phyloP scores from a whole-genome alignment of 2,113 vertebrate species.

The Larimichthys crocea region DNA sequence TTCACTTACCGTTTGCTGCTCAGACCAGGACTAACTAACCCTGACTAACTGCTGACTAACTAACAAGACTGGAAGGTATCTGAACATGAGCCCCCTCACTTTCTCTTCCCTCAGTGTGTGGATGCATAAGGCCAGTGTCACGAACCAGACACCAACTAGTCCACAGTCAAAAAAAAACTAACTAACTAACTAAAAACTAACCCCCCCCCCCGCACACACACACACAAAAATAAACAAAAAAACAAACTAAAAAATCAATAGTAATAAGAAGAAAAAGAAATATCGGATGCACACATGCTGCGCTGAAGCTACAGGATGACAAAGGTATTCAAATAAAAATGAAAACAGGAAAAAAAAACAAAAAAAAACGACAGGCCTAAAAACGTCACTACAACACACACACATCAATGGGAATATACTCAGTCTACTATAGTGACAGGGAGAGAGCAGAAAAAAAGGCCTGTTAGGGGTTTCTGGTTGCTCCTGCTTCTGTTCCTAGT shows the following conservation, averaged over 20 bases:
- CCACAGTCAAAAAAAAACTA: slow-evolving; percentile 4
- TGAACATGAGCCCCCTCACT: neutral
- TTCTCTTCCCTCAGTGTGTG: slow-evolving; percentile 2
- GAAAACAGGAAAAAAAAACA: neutral
- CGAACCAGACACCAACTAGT: slow-evolving; percentile 11
- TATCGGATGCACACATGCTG: neutral
- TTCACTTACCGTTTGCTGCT: slow-evolving; percentile 74
- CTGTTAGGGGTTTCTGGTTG: slow-evolving; percentile 63
- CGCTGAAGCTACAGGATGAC: neutral
- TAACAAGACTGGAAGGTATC: neutral
- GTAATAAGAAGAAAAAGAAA: neutral
- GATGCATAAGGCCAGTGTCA: slow-evolving; percentile 19
- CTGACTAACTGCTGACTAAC: slow-evolving; percentile 17
- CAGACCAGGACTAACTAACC: slow-evolving; percentile 22
- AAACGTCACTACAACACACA: slow-evolving; percentile 47
- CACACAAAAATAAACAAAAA: too few relatives aligned
- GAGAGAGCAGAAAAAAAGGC: slow-evolving; percentile 64
- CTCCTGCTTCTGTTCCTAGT: slow-evolving; percentile 72
- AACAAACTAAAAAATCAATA: neutral
- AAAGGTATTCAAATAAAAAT: slow-evolving; percentile 29
- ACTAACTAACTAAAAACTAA: too few relatives aligned
- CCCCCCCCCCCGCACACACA: too few relatives aligned
- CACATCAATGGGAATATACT: slow-evolving; percentile 66
- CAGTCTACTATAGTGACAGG: slow-evolving; percentile 66
- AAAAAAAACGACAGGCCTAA: slow-evolving; percentile 17